Conservation (phyloP, 2,113 vertebrate species). For the Hiodon tergisus region DNA sequence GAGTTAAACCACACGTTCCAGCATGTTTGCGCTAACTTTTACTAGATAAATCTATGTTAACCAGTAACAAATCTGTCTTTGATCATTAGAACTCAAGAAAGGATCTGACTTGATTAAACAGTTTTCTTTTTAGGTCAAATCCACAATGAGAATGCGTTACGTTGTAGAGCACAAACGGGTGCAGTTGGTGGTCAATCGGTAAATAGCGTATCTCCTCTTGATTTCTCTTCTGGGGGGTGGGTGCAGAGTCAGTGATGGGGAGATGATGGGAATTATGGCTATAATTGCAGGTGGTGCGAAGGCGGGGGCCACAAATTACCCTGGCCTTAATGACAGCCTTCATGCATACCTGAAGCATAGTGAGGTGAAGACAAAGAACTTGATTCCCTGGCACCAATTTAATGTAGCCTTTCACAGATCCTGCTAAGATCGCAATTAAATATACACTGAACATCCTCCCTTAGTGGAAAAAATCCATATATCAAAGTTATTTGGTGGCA, state of each 20-base stretch:
- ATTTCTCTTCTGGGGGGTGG: not conserved
- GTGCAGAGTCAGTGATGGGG: constrained; percentile 27
- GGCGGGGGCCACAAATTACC: constrained; percentile 50
- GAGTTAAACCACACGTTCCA: not conserved
- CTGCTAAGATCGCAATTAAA: constrained; percentile 57
- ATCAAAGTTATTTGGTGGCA: not conserved
- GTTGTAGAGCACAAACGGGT: too few species aligned
- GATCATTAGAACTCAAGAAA: not conserved
- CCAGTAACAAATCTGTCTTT: not conserved
- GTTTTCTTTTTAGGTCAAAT: too few species aligned
- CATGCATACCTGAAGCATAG: constrained; percentile 68
- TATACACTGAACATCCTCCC: not conserved
- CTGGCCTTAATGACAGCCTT: constrained; percentile 67
- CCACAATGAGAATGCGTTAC: too few species aligned
- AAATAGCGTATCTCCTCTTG: too few species aligned
- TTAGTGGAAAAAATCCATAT: not conserved
- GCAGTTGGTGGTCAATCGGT: too few species aligned
- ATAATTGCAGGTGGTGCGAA: constrained; percentile 42
- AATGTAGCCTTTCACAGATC: constrained; percentile 73
- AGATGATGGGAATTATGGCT: constrained; percentile 26
- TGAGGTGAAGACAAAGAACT: constrained; percentile 68
- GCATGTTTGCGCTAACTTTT: not conserved
- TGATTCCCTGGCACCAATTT: constrained; percentile 68
- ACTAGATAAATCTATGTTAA: not conserved
- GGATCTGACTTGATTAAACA: not conserved